These are phyloP conservation scores for Drosophila guanche DNA, from an alignment of 1,140 invertebrate species.

Conservation along the genomic window DNA sequence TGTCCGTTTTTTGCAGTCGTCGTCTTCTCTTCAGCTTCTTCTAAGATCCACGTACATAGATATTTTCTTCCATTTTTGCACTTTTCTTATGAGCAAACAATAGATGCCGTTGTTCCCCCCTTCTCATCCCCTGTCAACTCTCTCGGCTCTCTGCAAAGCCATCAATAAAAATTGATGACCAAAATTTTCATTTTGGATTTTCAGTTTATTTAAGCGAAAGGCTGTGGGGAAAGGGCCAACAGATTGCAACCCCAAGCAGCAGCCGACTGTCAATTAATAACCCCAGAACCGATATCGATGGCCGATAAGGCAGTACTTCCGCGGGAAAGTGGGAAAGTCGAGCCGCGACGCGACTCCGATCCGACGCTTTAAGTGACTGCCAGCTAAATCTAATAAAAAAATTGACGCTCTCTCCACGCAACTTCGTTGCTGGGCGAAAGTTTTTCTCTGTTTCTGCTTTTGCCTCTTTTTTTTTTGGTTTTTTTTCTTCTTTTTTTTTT, in stretches of 20 bases:
- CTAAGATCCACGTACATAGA: too few species aligned
- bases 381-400: slow-evolving; percentile 52
- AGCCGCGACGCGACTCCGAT: background rate
- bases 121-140: too few species aligned
- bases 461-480: background rate
- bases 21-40: too few species aligned
- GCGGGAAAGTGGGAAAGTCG: slow-evolving; percentile 28
- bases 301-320: slow-evolving; percentile 54
- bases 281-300: slow-evolving; percentile 31
- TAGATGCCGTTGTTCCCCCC: too few species aligned
- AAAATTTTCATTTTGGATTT: slow-evolving; percentile 32
- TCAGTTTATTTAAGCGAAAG: slow-evolving; percentile 59
- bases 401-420: slow-evolving; percentile 18
- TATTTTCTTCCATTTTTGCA: too few species aligned
- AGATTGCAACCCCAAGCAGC: slow-evolving; percentile 9
- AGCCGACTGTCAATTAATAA: slow-evolving; percentile 47
- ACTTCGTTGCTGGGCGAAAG: slow-evolving; percentile 29
- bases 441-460: slow-evolving; percentile 30
- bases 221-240: background rate
- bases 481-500: slow-evolving; percentile 29
- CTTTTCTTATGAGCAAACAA: too few species aligned
- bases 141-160: too few species aligned
- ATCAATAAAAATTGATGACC: slow-evolving; percentile 8
- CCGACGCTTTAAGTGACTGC: slow-evolving; percentile 39
- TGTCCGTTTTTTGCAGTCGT: too few species aligned